phyloP scores from a whole-genome alignment of 2,888 invertebrate genomes.

The Acleris cristana region DNA sequence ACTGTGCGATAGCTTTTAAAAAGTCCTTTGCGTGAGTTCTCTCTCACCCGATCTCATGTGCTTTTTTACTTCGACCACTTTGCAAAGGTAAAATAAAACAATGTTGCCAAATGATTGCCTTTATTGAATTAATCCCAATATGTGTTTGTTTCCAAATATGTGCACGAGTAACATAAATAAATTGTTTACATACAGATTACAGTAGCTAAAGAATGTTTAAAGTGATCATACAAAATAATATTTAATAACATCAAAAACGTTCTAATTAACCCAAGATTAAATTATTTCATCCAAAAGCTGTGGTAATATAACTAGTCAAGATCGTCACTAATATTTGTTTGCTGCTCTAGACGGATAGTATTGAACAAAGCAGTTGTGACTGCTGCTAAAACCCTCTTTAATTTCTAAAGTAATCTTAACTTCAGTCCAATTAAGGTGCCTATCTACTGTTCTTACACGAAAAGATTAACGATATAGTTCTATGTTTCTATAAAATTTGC shows the following conservation, averaged over 20 bases:
- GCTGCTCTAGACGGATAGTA: not conserved
- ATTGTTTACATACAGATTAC: not conserved
- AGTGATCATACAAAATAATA: not conserved
- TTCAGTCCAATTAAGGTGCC: conserved; percentile 30
- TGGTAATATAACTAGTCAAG: not conserved
- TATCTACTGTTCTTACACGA: conserved; percentile 20
- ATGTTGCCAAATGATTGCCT: conserved; percentile 15
- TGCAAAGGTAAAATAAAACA: conserved; percentile 2
- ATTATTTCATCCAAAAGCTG: not conserved
- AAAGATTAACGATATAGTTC: conserved; percentile 1
- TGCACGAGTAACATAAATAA: conserved; percentile 1
- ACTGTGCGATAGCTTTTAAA: no score
- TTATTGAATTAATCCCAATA: conserved; percentile 22
- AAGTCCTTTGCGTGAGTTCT: no score
- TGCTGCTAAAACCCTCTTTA: not conserved
- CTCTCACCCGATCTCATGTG: no score
- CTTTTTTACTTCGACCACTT: no score
- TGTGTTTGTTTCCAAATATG: conserved; percentile 3
- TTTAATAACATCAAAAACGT: not conserved
- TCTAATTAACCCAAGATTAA: not conserved
- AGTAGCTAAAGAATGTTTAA: not conserved
- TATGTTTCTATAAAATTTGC: conserved; percentile 3
- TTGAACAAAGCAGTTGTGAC: not conserved
- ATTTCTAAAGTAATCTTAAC: conserved; percentile 14
- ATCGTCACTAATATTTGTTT: not conserved